These are phyloP conservation scores for Dipodomys stephensi DNA, from an alignment of 2,113 vertebrate species.

Conservation along the genomic window DNA sequence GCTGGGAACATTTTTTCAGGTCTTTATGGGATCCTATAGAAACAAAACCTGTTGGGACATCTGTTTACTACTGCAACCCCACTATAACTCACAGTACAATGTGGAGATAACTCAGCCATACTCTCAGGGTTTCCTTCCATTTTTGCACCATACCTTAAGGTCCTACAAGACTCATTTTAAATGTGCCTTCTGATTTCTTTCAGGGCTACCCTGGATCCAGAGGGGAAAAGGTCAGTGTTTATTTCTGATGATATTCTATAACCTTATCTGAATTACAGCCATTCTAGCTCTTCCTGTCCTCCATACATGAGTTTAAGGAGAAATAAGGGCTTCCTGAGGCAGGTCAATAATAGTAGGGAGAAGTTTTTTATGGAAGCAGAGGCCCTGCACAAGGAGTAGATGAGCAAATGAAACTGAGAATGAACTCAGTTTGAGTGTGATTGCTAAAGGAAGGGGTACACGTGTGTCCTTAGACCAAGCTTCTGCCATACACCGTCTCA, in stretches of 20 bases:
- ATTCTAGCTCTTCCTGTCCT: not conserved
- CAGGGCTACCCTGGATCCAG: slow-evolving; percentile 96
- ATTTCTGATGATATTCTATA: not conserved
- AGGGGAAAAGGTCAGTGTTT: slow-evolving; percentile 96
- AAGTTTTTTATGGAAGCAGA: not conserved
- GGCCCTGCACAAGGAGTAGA: not conserved
- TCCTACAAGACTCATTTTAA: slow-evolving; percentile 12
- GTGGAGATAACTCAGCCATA: not conserved
- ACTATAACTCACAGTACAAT: accelerated
- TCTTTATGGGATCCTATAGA: not conserved
- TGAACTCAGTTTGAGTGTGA: no score
- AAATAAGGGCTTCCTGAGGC: not conserved
- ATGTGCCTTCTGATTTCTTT: slow-evolving; percentile 80
- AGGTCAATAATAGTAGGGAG: not conserved
- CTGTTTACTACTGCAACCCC: not conserved
- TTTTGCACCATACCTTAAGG: not conserved
- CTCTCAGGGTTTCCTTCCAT: not conserved
- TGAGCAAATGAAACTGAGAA: not conserved
- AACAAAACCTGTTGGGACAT: not conserved
- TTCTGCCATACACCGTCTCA: not conserved
- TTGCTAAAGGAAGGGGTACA: not conserved
- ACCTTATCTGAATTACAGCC: not conserved
- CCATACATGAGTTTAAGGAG: not conserved
- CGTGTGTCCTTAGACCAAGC: not conserved
- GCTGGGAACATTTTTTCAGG: not conserved